Evolutionary conservation across 2,113 vertebrate genomes (phyloP).

Genomic region (Vanacampus margaritifer): DNA sequence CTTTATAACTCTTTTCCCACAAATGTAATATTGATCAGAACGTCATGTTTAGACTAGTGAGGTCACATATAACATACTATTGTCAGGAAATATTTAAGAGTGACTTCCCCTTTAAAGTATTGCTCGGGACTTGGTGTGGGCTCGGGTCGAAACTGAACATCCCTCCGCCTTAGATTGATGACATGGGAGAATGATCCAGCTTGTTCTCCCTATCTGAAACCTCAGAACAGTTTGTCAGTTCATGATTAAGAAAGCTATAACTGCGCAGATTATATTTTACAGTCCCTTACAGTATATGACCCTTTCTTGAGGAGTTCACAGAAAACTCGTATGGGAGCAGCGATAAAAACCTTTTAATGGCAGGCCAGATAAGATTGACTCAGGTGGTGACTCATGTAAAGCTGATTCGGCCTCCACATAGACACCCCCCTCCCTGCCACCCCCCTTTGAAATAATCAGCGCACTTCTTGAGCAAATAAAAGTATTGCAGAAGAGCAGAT

Average conservation of each 20-base stretch:
- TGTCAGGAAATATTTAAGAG: too few species aligned
- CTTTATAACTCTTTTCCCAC: too few species aligned
- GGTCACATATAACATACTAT: too few species aligned
- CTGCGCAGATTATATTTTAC: conserved; percentile 73
- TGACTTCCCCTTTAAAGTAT: too few species aligned
- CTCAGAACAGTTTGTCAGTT: conserved; percentile 52
- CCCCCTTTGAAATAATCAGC: conserved; percentile 58
- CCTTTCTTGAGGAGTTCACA: conserved; percentile 66
- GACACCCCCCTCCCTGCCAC: background rate
- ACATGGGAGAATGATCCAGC: background rate
- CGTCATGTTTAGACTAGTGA: too few species aligned
- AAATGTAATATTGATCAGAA: too few species aligned
- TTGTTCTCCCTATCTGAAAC: conserved; percentile 14
- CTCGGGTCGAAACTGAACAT: background rate
- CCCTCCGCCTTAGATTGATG: background rate
- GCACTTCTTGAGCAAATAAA: conserved; percentile 68
- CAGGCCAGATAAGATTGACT: conserved; percentile 74
- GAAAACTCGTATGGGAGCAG: conserved; percentile 63
- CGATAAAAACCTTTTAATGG: conserved; percentile 74
- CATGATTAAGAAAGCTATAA: conserved; percentile 62
- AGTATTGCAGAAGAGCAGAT: conserved; percentile 51
- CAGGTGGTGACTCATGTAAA: conserved; percentile 64
- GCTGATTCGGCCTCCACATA: conserved; percentile 34
- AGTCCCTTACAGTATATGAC: conserved; percentile 50
- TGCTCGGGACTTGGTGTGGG: too few species aligned